Conservation (phyloP, 2,888 invertebrate species). For the Ariolimax columbianus region DNA sequence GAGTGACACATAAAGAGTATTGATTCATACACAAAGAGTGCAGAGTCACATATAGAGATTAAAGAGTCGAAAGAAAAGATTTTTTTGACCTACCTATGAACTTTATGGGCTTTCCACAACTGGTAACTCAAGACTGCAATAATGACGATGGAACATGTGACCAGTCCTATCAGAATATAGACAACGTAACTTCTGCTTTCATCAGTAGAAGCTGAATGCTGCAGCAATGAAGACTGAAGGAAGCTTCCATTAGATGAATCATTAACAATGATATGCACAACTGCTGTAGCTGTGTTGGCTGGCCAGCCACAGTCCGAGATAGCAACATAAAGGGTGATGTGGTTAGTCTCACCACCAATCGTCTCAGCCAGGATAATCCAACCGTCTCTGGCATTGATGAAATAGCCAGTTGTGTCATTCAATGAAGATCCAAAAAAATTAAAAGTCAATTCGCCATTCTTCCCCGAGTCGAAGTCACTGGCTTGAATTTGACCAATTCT, state of each 20-base stretch:
- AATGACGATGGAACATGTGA: not conserved
- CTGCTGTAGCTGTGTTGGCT: constrained; percentile 8
- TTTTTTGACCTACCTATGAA: not conserved
- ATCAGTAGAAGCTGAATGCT: not conserved
- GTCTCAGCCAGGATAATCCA: constrained; percentile 5
- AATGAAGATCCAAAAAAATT: constrained; percentile 4
- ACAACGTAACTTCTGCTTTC: not conserved
- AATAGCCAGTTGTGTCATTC: not conserved
- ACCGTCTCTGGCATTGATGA: constrained; percentile 11
- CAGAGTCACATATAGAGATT: not conserved
- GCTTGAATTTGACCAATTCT: constrained; percentile 20
- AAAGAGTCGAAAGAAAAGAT: not conserved
- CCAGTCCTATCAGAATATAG: not conserved
- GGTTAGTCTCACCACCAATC: not conserved
- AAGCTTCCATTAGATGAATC: constrained; percentile 4
- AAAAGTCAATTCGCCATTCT: not conserved
- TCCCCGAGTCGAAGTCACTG: constrained; percentile 7
- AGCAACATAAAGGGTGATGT: not conserved
- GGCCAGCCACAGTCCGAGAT: constrained; percentile 10
- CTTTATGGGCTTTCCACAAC: constrained; percentile 18
- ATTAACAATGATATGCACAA: not conserved
- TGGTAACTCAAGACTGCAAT: not conserved
- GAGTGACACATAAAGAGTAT: too few species aligned
- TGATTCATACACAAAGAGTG: too few species aligned
- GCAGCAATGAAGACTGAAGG: not conserved